Base-by-base conservation (phyloP, 2,888 invertebrate species). In the Epistrophe grossulariae region DNA sequence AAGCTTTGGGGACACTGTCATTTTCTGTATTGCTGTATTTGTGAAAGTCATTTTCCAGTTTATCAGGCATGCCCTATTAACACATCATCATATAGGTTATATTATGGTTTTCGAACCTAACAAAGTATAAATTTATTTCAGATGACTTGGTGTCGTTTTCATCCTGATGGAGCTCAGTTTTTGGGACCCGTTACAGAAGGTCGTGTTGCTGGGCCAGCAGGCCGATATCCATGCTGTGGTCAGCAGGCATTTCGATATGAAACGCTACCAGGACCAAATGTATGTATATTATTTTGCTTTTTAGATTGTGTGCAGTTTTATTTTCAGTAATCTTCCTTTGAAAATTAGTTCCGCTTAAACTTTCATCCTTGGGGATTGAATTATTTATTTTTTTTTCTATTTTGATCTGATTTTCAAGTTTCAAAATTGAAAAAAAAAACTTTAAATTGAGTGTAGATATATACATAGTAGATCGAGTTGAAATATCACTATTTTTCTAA, bases 1-100 rank as follows among this genome's bases (percentile, higher is more conserved):
- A 95, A 97, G 57, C 93, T 98, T 62, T 98, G 98, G 98, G 97
- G 97, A 0, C 96, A 97, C 90, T 96, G 97, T 88, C 98, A 99
- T 93, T 97, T 96, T 93, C 93, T 98, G 31, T 95, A 95, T 81
- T 99, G 99, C 91, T 95, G 95, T 64, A 94, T 95, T 3, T 98
- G 98, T 91, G 96, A 96, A 90, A 94, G 94, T 45, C 95, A 95
- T 91, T 97, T 97, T 91, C 96, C 97, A 0, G 95, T 95, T 1
- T 95, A 96, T 91, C 95, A 95, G 93, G 94, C 94, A 64, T 87
- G 60, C 0, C 28, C 15, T 28, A 55, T 28, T 52, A 4, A 15
- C 15, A n/a, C 10, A 38, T 28, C 10, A 71, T 40, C 6, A 48
- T n/a, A 4, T 1, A 4, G 4, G 4, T 6, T 31, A 1, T 28